Evolutionary conservation across 2,797 vertebrate genomes (phyloP).

Genomic region (Chaetodon trifasciatus): DNA sequence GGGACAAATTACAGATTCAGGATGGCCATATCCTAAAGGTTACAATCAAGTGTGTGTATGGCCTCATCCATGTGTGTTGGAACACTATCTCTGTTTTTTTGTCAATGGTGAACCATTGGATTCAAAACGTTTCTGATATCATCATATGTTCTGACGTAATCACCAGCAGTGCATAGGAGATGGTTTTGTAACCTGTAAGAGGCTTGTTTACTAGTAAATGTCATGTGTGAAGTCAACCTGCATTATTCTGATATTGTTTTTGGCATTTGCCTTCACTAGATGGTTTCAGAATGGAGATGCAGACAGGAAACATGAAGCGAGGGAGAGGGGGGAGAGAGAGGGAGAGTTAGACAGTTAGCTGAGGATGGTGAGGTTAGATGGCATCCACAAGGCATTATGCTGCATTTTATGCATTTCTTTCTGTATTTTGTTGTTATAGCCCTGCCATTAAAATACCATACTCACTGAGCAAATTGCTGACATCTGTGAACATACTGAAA

Average conservation of each 20-base stretch:
- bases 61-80: conserved; percentile 31
- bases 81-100: not conserved
- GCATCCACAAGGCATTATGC: not conserved
- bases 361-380: not conserved
- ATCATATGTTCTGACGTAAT: not conserved
- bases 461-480: no score
- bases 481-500: no score
- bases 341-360: not conserved
- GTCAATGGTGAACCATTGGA: not conserved
- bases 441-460: no score
- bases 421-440: no score
- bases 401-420: no score
- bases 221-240: not conserved
- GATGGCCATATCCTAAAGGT: conserved; percentile 65
- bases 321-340: no score
- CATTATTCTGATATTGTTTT: not conserved
- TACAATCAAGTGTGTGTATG: conserved; percentile 38
- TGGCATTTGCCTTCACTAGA: not conserved
- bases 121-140: not conserved
- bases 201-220: not conserved
- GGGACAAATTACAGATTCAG: conserved; percentile 85
- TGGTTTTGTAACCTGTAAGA: not conserved
- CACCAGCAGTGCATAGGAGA: not conserved
- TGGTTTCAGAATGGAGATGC: not conserved
- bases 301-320: not conserved